These are phyloP conservation scores for Parotocinclus haroldoi DNA, from an alignment of 2,797 vertebrate genomes.

Conservation along the genomic window DNA sequence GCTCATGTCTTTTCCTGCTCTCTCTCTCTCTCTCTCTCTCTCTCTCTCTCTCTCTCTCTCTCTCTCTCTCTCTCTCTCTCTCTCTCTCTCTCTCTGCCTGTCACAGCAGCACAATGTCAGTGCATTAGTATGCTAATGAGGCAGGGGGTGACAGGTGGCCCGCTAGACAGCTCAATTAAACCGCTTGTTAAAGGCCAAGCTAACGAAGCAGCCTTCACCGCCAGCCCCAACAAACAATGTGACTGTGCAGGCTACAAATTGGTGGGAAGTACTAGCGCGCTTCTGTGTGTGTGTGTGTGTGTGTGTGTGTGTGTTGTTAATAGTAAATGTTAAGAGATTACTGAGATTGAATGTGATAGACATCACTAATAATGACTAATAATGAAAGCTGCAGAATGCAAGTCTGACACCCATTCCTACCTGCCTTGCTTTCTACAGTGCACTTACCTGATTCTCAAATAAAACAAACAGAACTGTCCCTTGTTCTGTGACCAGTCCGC, in stretches of 20 bases:
- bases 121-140: slow-evolving; percentile 99
- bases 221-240: slow-evolving; percentile 93
- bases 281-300: slow-evolving; percentile 14
- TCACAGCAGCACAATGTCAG: slow-evolving; percentile 94
- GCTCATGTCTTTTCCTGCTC: background rate
- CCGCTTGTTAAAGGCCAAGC: slow-evolving; percentile 98
- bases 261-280: slow-evolving; percentile 67
- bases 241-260: slow-evolving; percentile 96
- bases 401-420: background rate
- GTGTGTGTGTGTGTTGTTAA: slow-evolving; percentile 22
- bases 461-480: too few species aligned
- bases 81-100: slow-evolving; percentile 63
- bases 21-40: slow-evolving; percentile 11
- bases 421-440: background rate
- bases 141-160: slow-evolving; percentile 98
- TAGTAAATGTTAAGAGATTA: slow-evolving; percentile 55
- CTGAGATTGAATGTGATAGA: slow-evolving; percentile 61
- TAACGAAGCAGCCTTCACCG: slow-evolving; percentile 97
- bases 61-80: slow-evolving; percentile 79
- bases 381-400: slow-evolving; percentile 50
- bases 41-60: slow-evolving; percentile 72
- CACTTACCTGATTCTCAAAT: too few species aligned
- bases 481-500: too few species aligned
- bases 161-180: slow-evolving; percentile 99
- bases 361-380: slow-evolving; percentile 71